phyloP scores from a whole-genome alignment of 2,113 vertebrate genomes.

The Sebastes schlegelii region DNA sequence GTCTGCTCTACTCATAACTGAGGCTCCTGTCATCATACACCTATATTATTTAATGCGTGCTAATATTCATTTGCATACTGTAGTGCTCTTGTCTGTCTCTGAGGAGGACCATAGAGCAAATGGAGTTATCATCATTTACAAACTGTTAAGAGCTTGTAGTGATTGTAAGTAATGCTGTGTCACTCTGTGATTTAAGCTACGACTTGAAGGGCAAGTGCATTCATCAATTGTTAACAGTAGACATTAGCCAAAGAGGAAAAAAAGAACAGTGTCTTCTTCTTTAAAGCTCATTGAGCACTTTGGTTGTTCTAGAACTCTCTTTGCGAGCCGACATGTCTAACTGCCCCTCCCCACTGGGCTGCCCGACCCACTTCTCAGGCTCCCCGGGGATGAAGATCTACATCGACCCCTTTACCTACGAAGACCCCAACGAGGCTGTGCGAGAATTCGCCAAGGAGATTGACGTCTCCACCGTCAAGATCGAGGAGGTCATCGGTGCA shows the following conservation, averaged over 20 bases:
- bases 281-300: conserved; percentile 69
- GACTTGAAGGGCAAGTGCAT: conserved; percentile 26
- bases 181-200: conserved; percentile 38
- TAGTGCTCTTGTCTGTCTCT: conserved; percentile 12
- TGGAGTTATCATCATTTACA: conserved; percentile 33
- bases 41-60: conserved; percentile 4
- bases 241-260: conserved; percentile 19
- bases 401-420: conserved; percentile 99
- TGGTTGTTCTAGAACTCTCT: conserved; percentile 86
- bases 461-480: conserved; percentile 98
- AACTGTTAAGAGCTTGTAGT: conserved; percentile 36
- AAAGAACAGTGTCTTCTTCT: conserved; percentile 42
- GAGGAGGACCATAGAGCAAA: conserved; percentile 21
- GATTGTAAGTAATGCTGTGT: conserved; percentile 53
- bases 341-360: conserved; percentile 85
- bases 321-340: conserved; percentile 86
- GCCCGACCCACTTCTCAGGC: conserved; percentile 88
- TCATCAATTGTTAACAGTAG: conserved; percentile 28
- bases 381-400: conserved; percentile 99
- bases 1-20: conserved; percentile 1
- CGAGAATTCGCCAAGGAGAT: conserved; percentile 99
- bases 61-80: conserved; percentile 34
- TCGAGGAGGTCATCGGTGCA: conserved; percentile 99
- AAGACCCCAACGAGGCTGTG: conserved; percentile 98
- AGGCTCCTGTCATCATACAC: conserved; percentile 15